Conservation (phyloP, 2,888 invertebrate species). For the Pelosia muscerda region DNA sequence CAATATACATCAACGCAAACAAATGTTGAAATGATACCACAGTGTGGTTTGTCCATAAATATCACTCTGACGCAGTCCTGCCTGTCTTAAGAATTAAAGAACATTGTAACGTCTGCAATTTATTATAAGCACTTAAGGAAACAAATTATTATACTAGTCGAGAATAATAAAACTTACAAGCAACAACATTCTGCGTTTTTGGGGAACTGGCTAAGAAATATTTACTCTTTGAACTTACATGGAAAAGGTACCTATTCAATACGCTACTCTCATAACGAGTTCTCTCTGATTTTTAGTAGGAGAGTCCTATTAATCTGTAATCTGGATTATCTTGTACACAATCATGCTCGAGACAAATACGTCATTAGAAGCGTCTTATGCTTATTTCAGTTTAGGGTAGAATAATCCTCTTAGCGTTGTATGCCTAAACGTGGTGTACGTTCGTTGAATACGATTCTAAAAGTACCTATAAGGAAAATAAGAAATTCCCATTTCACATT, state of each 20-base stretch:
- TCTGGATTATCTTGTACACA: constrained; percentile 74
- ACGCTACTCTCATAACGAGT: constrained; percentile 4
- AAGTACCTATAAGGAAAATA: constrained; percentile 33
- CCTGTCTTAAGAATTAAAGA: constrained; percentile 38
- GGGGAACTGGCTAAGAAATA: constrained; percentile 13
- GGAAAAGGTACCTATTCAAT: constrained; percentile 17
- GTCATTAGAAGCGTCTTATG: constrained; percentile 63
- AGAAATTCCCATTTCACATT: constrained; percentile 30
- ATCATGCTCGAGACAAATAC: constrained; percentile 68
- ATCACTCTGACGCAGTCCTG: constrained; percentile 26
- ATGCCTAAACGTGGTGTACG: constrained; percentile 39
- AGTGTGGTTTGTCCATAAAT: constrained; percentile 25
- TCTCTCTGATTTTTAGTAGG: constrained; percentile 49
- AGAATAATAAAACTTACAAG: constrained; percentile 16
- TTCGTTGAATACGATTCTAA: constrained; percentile 32
- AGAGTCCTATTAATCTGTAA: constrained; percentile 66
- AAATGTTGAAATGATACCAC: constrained; percentile 23
- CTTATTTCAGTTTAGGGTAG: constrained; percentile 53
- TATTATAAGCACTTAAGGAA: constrained; percentile 36
- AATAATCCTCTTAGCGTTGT: constrained; percentile 52
- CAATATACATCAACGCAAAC: constrained; percentile 28
- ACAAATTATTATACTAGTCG: constrained; percentile 28
- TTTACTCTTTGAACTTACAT: constrained; percentile 19
- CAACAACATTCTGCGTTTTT: constrained; percentile 24
- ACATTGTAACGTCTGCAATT: constrained; percentile 31